Conservation (phyloP, 2,797 vertebrate species). For the Threskiornis aethiopicus region DNA sequence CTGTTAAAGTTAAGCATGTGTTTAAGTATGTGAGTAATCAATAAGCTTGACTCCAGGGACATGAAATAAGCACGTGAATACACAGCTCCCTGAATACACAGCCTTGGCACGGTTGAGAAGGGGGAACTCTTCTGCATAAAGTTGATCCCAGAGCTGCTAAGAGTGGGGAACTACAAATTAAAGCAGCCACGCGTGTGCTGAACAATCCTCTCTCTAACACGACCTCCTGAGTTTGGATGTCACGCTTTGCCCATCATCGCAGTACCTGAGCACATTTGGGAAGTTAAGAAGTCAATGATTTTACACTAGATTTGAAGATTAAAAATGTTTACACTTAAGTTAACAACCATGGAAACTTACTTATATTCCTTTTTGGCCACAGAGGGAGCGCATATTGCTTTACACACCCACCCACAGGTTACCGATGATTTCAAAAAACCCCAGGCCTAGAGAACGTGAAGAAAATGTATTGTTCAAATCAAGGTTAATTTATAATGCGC, state of each 20-base stretch:
- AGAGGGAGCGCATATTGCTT: not conserved
- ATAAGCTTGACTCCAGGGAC: not conserved
- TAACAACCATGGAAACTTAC: not conserved
- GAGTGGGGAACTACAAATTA: not conserved
- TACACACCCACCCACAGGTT: not conserved
- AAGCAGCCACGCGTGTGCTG: not conserved
- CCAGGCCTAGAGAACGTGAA: not conserved
- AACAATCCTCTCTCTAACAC: not conserved
- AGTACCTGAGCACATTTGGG: not conserved
- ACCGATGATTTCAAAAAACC: not conserved
- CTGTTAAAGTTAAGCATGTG: not conserved
- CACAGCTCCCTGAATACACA: not conserved
- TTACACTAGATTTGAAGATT: not conserved
- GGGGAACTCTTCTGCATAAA: not conserved
- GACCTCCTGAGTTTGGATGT: not conserved
- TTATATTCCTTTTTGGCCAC: not conserved
- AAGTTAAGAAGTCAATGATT: not conserved
- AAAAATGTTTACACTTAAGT: not conserved
- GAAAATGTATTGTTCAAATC: constrained; percentile 22
- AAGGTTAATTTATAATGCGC: constrained; percentile 47
- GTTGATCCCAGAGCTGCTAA: not conserved
- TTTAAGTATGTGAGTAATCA: not conserved
- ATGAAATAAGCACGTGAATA: not conserved
- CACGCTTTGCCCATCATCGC: not conserved
- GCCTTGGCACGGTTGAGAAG: not conserved